These are phyloP conservation scores for Varecia variegata DNA, from an alignment of 2,797 vertebrate species.

Conservation along the genomic window DNA sequence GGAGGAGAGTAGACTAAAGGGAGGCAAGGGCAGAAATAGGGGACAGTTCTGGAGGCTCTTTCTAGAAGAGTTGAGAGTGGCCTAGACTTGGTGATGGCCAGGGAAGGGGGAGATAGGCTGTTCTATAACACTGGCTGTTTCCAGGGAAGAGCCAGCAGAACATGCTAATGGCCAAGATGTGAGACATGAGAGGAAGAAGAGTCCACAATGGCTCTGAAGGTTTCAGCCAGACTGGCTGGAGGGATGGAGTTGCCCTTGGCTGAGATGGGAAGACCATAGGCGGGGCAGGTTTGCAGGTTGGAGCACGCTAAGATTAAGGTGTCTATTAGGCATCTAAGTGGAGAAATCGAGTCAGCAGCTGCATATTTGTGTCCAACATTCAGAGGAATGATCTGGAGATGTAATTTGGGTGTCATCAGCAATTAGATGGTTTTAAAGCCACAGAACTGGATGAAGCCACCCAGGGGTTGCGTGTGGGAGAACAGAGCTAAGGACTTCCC, in stretches of 20 bases:
- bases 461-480: background rate
- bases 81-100: background rate
- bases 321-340: accelerated
- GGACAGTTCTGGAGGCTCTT: background rate
- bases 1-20: background rate
- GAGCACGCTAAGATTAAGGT: background rate
- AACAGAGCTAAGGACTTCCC: background rate
- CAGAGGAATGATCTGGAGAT: background rate
- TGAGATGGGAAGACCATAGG: background rate
- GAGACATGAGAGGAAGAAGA: background rate
- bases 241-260: background rate
- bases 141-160: background rate
- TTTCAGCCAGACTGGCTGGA: background rate
- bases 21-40: background rate
- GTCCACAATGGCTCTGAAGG: background rate
- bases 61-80: background rate
- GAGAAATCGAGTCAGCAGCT: background rate
- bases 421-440: background rate
- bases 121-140: background rate
- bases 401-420: background rate
- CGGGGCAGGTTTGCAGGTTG: background rate
- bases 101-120: background rate
- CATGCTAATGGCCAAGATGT: background rate
- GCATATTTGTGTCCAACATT: background rate
- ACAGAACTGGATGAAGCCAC: background rate